These are phyloP conservation scores for Pangasius djambal DNA, from an alignment of 2,797 vertebrate genomes.

Conservation along the genomic window DNA sequence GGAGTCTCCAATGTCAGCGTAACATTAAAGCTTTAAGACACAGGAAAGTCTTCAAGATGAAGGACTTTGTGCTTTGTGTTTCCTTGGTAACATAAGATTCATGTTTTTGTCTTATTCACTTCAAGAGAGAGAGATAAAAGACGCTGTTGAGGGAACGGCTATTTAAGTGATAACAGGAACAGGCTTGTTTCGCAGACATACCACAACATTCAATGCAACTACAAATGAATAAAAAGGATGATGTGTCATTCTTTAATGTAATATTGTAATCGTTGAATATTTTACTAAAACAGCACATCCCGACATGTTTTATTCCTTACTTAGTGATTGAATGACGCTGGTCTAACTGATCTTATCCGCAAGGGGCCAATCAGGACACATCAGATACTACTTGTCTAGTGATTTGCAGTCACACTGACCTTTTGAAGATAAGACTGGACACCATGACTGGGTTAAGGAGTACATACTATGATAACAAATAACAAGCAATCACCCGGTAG, in stretches of 20 bases:
- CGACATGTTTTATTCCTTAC: neutral
- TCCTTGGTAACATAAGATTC: neutral
- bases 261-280: neutral
- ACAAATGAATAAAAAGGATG: neutral
- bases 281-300: neutral
- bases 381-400: neutral
- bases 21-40: neutral
- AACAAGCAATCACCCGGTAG: neutral
- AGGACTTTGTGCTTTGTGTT: neutral
- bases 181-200: neutral
- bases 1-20: neutral
- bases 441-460: neutral
- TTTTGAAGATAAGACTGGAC: neutral
- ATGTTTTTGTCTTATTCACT: neutral
- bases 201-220: neutral
- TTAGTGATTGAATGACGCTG: neutral
- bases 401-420: neutral
- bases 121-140: neutral
- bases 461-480: slow-evolving; percentile 2
- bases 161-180: neutral
- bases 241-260: neutral
- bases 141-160: neutral
- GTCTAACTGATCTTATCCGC: neutral
- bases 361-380: neutral
- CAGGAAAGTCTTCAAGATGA: too few relatives aligned